A percentile compares a stretch with the other conserved stretches of the same genome.
Conservation (phyloP, 2,797 vertebrate genomes). For the Leucoraja ocellata region DNA sequence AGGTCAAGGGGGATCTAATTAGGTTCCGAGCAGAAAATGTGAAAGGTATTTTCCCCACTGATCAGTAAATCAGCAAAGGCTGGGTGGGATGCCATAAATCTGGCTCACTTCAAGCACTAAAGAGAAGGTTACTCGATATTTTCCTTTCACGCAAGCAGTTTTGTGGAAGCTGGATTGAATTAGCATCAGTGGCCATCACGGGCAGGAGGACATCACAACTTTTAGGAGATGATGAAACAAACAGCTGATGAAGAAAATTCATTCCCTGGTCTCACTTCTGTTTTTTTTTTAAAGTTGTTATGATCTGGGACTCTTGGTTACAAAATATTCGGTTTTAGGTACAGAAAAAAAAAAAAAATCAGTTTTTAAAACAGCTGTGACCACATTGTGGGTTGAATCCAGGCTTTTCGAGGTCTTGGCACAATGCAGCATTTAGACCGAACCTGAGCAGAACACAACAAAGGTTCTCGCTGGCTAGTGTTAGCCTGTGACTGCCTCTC, state of each 20-base stretch:
- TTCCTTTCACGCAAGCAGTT: background rate
- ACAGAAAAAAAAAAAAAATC: too few species aligned
- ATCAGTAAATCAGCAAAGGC: slow-evolving; percentile 20
- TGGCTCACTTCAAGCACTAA: background rate
- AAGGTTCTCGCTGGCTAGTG: background rate
- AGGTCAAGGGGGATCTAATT: slow-evolving; percentile 17
- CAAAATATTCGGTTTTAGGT: background rate
- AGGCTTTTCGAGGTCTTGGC: too few species aligned
- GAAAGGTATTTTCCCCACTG: slow-evolving; percentile 6
- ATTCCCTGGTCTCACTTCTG: background rate
- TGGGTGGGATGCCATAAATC: background rate
- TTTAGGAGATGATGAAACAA: background rate
- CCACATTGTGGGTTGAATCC: background rate
- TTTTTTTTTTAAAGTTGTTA: background rate
- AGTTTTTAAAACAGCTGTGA: background rate
- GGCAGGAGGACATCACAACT: background rate
- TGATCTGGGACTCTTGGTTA: background rate
- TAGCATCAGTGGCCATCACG: background rate
- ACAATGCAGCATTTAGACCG: background rate
- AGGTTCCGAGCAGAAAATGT: slow-evolving; percentile 8
- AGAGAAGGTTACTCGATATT: background rate
- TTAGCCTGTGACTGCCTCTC: background rate
- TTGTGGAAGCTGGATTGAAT: slow-evolving; percentile 13
- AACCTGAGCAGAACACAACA: too few species aligned
- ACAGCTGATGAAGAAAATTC: background rate